Base-by-base conservation (phyloP, 2,113 vertebrate genomes). In the Todiramphus chloris region DNA sequence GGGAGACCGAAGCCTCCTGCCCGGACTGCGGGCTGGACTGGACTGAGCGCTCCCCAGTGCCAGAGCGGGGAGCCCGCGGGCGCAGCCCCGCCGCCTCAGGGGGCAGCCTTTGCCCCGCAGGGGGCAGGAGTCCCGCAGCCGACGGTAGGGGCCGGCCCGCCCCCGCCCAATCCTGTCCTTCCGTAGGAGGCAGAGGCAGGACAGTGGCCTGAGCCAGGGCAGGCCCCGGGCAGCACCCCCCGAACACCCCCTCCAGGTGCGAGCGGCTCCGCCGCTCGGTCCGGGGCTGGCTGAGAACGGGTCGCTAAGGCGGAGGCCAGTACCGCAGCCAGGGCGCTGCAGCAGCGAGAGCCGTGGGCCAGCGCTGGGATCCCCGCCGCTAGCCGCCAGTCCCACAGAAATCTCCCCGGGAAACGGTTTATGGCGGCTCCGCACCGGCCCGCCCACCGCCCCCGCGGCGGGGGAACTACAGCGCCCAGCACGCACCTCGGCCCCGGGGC, bases 381-480 rank as follows among this genome's bases (percentile, higher is more conserved):
- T n/a, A 11, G 88, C 16, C 14, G 13, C 37, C 50, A 21, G 14
- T 11, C n/a, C 23, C 64, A 53, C n/a, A 23, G 15, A 9, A 33
- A 6, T 9, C 31, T 43, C 21, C 11, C 6, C 14, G 35, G 12
- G 19, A 27, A 27, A 30, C 18, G 23, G 50, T 16, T 17, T 3
- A 15, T 7, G 6, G 24, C 10, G 11, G 19, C 30, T 21, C 18
- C 2, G 17, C 48, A 11, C n/a, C 41, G 43, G 14, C 30, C 15
- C 5, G 21, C n/a, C 58, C 58, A 60, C 31, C 33, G 31, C 48
- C 24, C 15, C 11, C n/a, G 20, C 62, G 19, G 24, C 13, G 9
- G 23, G 6, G 13, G 95, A 53, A 95, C 97, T 96, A 96, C 97
- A n/a, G 95, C 5, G 44, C 82, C 96, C 96, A 96, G 87, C 83